Evolutionary conservation across 2,113 vertebrate genomes (phyloP).

Genomic region (Serilophus lunatus): DNA sequence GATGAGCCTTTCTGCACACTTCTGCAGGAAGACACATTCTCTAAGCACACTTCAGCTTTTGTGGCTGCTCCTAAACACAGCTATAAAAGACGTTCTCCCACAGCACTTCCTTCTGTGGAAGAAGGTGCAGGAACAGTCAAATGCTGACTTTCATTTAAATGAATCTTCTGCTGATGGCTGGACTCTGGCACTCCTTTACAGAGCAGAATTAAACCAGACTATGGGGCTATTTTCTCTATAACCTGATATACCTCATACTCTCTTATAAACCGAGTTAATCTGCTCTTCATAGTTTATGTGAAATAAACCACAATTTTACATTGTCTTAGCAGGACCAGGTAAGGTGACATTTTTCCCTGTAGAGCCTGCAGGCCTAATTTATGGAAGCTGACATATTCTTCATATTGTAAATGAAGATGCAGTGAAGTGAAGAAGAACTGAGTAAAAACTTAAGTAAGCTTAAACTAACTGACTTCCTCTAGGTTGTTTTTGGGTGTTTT

Average conservation of each 20-base stretch:
- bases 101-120: background rate
- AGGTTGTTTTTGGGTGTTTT: background rate
- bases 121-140: background rate
- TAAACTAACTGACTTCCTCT: background rate
- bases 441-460: background rate
- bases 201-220: background rate
- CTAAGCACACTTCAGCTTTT: background rate
- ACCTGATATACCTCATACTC: background rate
- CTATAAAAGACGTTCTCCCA: background rate
- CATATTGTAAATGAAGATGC: background rate
- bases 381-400: slow-evolving; percentile 2
- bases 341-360: background rate
- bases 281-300: background rate
- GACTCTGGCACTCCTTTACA: background rate
- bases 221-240: background rate
- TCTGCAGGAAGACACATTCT: background rate
- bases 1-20: background rate
- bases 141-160: background rate
- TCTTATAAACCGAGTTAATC: background rate
- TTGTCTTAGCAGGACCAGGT: background rate
- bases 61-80: background rate
- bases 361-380: background rate
- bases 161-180: background rate
- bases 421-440: background rate
- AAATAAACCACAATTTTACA: background rate